Base-by-base conservation (phyloP, 2,113 vertebrate species). In the Thunnus thynnus region DNA sequence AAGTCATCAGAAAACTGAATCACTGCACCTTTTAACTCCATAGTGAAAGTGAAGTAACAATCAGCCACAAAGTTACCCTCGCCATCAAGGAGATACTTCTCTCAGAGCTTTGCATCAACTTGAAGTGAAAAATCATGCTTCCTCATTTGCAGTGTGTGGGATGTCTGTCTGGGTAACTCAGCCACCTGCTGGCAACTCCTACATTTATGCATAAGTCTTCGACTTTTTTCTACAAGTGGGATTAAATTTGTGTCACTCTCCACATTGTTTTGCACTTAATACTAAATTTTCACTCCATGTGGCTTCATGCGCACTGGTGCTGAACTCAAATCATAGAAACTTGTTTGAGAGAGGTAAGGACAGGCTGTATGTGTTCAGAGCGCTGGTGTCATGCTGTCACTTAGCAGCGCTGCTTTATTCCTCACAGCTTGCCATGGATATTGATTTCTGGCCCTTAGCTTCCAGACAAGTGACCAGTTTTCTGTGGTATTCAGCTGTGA, bases 141-240 rank as follows among this genome's bases (percentile, higher is more conserved):
- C 61, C 54, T 73, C 69, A 58, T 85, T 79, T 84, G 44, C 64
- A 72, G 36, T 60, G 68, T 82, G 73, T 60, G 66, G 85, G 83
- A 79, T 63, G 72, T 78, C 65, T 75, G 65, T 78, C 83, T 73
- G 78, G 65, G 77, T 72, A 76, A 63, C 20, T 69, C 76, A 67
- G 79, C 69, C 70, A 85, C 90, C 84, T 86, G 88, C 88, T 78
- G 76, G 46, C 69, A 67, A 56, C 81, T 83, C 70, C 54, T 88
- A 36, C 84, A 91, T 91, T 89, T 73, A 89, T 91, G 83, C 76
- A 89, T 86, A 70, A 85, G 81, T 72, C 78, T 62, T 27, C 51
- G 55, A 82, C 67, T 80, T 80, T 70, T 13, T 71, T 70, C 57
- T 51, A 73, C 69, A 62, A 70, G 73, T 78, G 52, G 54, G 44